Percentiles rank a stretch among this genome's conserved stretches.
phyloP scores from a whole-genome alignment of 2,113 vertebrate genomes.

The Excalfactoria chinensis region DNA sequence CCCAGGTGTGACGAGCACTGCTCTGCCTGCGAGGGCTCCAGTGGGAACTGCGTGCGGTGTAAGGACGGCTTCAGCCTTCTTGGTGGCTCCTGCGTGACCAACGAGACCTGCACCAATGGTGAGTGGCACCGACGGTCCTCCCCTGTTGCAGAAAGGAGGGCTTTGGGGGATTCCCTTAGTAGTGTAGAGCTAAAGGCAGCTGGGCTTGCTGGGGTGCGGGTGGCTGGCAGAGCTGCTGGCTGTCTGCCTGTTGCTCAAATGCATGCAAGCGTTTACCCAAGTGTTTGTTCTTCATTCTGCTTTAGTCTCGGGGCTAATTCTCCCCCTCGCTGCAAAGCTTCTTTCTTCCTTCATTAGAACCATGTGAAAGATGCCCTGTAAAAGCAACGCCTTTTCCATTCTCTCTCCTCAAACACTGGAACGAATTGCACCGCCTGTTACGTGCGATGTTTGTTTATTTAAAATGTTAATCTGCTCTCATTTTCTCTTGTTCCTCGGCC shows the following conservation, averaged over 20 bases:
- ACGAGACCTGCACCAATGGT: constrained; percentile 90
- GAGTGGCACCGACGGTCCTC: constrained; percentile 4
- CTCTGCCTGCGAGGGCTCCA: constrained; percentile 83
- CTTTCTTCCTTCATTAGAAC: constrained; percentile 32
- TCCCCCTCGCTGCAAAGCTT: constrained; percentile 28
- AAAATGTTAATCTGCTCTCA: constrained; percentile 61
- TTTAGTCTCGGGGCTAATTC: constrained; percentile 43
- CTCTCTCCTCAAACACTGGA: neutral
- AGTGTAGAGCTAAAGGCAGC: neutral
- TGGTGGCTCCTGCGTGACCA: constrained; percentile 82
- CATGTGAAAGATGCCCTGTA: constrained; percentile 12
- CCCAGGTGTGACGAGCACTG: constrained; percentile 90
- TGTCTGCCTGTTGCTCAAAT: constrained; percentile 12
- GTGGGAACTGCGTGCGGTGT: constrained; percentile 84
- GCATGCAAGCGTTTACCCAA: neutral
- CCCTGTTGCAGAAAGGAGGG: neutral
- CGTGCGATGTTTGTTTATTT: constrained; percentile 38
- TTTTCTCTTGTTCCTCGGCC: constrained; percentile 32
- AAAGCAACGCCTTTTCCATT: neutral
- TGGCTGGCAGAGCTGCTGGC: constrained; percentile 12
- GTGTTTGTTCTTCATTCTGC: neutral
- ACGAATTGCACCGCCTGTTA: neutral
- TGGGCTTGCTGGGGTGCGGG: constrained; percentile 6
- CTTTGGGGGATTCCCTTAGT: neutral
- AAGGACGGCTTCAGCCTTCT: constrained; percentile 85